Evolutionary conservation across 2,113 vertebrate genomes (phyloP), one percentile per base, ranked within the genome.

Genomic region (Tonatia bakeri): DNA sequence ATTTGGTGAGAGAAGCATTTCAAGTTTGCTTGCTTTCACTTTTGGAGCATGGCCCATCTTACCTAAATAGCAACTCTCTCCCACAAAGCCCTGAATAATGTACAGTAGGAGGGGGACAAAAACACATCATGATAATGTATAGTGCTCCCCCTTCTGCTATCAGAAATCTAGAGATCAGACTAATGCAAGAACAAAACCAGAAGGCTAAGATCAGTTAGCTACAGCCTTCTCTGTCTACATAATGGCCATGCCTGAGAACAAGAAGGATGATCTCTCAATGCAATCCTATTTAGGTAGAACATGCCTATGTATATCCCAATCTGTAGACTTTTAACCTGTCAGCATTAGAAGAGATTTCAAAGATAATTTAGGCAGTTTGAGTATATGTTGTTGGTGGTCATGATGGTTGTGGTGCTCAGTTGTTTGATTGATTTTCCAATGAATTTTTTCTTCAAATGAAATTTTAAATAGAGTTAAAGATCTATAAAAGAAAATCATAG

Each of bases 11-110:
- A 89, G 56, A 91, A 96, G 86, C 38, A 67, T 96, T 98, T 96
- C 94, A 79, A 40, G 72, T 93, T 96, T 97, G 33, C 96, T 98
- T 97, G 69, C 43, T 97, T 97, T 96, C 43, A 75, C 54, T 95
- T 94, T 92, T 97, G 93, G 86, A 97, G 56, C 20, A 64, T 91
- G 70, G 4, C 4, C 96, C 82, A 73, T 98, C 28, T 94, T 87
- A 80, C 52, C 81, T 94, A 92, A 95, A 87, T 94, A 84, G 22
- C 28, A 96, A 70, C 47, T 17, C 40, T 65, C 17, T 93, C 16
- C 56, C 70, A 82, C 50, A 5, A 64, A 87, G n/a, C 10, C 17
- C 76, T 75, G 81, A 82, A 75, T 94, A 75, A 20, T 83, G 24
- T 22, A 69, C 40, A 90, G 38, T 92, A 14, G 70, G 7, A 90